Percentiles rank a stretch among this genome's conserved stretches.
Conservation (phyloP, 2,797 vertebrate genomes). For the Parotocinclus haroldoi region DNA sequence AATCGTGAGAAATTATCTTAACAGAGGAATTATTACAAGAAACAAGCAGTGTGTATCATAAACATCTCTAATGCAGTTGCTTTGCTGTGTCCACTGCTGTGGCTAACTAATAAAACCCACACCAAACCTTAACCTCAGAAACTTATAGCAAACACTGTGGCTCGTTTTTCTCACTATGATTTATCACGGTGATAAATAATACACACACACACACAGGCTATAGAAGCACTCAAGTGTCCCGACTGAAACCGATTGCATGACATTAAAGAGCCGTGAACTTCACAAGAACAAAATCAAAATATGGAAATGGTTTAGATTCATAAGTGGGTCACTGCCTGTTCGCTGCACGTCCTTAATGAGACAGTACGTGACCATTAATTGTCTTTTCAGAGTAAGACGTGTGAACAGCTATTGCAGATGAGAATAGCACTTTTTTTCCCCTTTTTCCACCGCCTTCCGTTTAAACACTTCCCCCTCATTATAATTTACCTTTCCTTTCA, state of each 20-base stretch:
- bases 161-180: no score
- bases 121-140: no score
- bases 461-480: not conserved
- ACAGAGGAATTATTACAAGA: no score
- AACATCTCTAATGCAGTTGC: no score
- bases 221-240: no score
- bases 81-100: no score
- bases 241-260: not conserved
- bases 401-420: slow-evolving; percentile 16
- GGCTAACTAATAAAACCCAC: no score
- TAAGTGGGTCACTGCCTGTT: slow-evolving; percentile 46
- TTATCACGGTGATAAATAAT: no score
- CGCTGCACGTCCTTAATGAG: slow-evolving; percentile 37
- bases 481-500: not conserved
- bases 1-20: no score
- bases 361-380: slow-evolving; percentile 44
- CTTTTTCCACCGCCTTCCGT: not conserved
- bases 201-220: no score
- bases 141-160: no score
- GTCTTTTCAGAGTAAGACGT: slow-evolving; percentile 35
- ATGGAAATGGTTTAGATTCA: slow-evolving; percentile 15
- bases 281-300: not conserved
- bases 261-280: slow-evolving; percentile 1
- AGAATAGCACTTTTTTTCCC: not conserved
- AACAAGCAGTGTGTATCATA: no score